A percentile compares a stretch with the other conserved stretches of the same genome.
phyloP scores from a whole-genome alignment of 2,113 vertebrate genomes.

The Gavialis gangeticus region DNA sequence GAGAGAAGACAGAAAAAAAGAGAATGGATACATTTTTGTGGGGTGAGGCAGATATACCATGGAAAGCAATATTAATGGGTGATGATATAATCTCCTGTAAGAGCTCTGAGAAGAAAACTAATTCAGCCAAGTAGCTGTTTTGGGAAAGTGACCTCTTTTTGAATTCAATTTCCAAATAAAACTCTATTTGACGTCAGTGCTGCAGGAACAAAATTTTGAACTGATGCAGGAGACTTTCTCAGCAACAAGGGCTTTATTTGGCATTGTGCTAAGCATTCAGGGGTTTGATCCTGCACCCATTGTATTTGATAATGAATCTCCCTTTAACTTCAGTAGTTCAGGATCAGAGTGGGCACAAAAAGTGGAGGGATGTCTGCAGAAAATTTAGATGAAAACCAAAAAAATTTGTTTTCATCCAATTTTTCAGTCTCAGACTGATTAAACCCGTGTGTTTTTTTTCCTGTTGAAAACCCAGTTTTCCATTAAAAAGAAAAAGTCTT shows the following conservation, averaged over 20 bases:
- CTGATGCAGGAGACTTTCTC: not conserved
- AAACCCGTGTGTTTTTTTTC: not conserved
- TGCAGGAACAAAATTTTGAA: not conserved
- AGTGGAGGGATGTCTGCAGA: not conserved
- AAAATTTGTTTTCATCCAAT: not conserved
- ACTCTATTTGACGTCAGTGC: not conserved
- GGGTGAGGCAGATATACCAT: not conserved
- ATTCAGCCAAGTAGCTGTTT: not conserved
- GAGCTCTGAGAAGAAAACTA: not conserved
- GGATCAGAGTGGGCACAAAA: accelerated
- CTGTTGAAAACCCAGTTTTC: not conserved
- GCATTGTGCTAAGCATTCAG: not conserved
- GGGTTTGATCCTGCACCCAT: not conserved
- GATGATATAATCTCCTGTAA: not conserved
- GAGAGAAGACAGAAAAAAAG: not conserved
- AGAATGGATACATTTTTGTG: not conserved
- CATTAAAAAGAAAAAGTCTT: not conserved
- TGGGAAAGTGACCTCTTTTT: not conserved
- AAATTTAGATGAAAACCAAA: not conserved
- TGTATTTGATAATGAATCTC: not conserved
- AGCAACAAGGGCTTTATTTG: not conserved
- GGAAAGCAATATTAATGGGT: not conserved
- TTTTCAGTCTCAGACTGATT: not conserved
- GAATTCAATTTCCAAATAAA: not conserved
- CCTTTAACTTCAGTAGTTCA: not conserved